Evolutionary conservation across 1,140 invertebrate genomes (phyloP), one percentile per base, ranked within the genome.

Genomic region (Bombus ignitus): DNA sequence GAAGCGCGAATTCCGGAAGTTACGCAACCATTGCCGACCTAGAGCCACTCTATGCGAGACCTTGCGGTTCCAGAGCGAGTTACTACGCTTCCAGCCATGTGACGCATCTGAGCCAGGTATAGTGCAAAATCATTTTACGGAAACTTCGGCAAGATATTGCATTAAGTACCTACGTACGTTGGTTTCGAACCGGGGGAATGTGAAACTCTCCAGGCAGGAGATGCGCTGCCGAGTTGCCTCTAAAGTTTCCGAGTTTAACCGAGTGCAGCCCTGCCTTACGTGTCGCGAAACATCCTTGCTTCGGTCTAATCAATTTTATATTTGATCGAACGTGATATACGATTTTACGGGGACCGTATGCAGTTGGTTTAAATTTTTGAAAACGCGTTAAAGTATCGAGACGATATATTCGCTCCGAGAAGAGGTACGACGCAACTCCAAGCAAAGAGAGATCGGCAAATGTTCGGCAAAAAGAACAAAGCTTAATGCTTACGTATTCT

Each of bases 1-100:
- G 96, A 82, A 97, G 97, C 91, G 97, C 96, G n/a, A 96, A 96
- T 91, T 97, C 97, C 77, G 97, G 97, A 85, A 97, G 97, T 90
- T 98, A 98, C 91, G 97, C 97, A 28, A 98, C 97, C 66, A 98
- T 98, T 85, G 97, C 97, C 68, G 97, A 97, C 94, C 96, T 97
- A 89, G 95, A 96, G 87, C 96, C 96, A 74, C 94, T 96, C 77
- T 96, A 96, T 88, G 96, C 96, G 59, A 96, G 95, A 87, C 96
- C 95, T 1, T 96, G 95, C 85, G 95, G 95, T 28, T 96, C 95
- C 44, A 94, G 96, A 80, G 96, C 96, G 37, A 96, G 96, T 84
- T 96, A 96, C 92, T 96, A 96, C 91, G 96, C 96, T n/a, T 96
- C 96, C 42, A 96, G 95, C 82, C 95, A 96, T 90, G 93, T 96